Evolutionary conservation across 2,797 vertebrate genomes (phyloP).

Genomic region (Pygocentrus nattereri): DNA sequence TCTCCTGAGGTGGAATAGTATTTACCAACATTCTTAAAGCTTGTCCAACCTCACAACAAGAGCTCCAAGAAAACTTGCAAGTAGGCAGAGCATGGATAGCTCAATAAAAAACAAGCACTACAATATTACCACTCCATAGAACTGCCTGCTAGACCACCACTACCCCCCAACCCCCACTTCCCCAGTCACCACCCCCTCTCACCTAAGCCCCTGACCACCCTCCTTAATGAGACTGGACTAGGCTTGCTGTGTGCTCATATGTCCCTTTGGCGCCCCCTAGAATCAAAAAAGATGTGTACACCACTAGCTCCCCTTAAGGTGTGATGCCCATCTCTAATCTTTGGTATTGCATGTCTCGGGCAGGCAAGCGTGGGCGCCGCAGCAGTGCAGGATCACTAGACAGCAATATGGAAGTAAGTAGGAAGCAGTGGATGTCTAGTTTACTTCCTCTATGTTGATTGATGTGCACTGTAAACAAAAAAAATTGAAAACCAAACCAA

Average conservation of each 20-base stretch:
- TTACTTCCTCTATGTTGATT: conserved; percentile 88
- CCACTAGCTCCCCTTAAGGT: conserved; percentile 79
- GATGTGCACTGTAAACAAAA: conserved; percentile 86
- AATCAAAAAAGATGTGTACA: conserved; percentile 67
- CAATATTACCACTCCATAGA: conserved; percentile 26
- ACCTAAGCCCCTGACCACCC: conserved; percentile 61
- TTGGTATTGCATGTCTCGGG: conserved; percentile 99
- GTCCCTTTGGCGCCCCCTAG: conserved; percentile 74
- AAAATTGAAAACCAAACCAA: conserved; percentile 53
- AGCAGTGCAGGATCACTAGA: conserved; percentile 99
- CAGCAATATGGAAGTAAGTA: conserved; percentile 99
- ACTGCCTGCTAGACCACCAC: conserved; percentile 55
- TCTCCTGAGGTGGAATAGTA: not conserved
- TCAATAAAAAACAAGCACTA: not conserved
- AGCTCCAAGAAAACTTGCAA: not conserved
- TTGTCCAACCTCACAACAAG: not conserved
- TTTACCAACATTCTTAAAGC: not conserved
- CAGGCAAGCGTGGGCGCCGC: conserved; percentile 98
- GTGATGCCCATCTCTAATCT: conserved; percentile 95
- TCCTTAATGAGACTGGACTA: conserved; percentile 60
- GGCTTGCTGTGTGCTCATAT: conserved; percentile 65
- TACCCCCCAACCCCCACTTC: conserved; percentile 39
- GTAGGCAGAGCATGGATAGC: not conserved
- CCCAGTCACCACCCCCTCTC: conserved; percentile 44
- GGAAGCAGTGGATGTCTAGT: conserved; percentile 91